phyloP scores from a whole-genome alignment of 2,888 invertebrate species.

The Aporophyla lueneburgensis region DNA sequence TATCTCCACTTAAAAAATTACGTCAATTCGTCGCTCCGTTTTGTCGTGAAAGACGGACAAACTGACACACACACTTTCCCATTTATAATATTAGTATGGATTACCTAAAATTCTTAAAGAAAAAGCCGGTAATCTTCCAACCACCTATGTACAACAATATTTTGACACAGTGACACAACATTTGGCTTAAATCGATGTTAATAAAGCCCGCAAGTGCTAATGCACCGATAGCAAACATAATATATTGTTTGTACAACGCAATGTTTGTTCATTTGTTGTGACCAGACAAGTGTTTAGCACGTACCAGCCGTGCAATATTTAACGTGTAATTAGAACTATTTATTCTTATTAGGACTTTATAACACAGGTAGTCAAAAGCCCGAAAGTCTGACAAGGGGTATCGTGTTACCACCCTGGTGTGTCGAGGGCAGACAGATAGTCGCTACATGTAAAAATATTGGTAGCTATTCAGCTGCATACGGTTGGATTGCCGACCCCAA shows the following conservation, averaged over 20 bases:
- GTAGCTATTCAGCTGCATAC: background rate
- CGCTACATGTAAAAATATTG: background rate
- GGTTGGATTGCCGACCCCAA: background rate
- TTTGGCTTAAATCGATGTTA: slow-evolving; percentile 8
- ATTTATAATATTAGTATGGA: too few species aligned
- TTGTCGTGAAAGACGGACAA: too few species aligned
- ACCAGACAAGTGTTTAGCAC: background rate
- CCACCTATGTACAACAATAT: background rate
- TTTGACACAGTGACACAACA: background rate
- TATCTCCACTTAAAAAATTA: too few species aligned
- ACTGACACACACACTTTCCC: too few species aligned
- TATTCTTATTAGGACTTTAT: background rate
- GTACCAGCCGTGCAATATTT: background rate
- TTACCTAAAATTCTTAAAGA: background rate
- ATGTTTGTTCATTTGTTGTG: background rate
- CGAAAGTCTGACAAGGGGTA: too few species aligned
- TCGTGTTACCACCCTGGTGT: too few species aligned
- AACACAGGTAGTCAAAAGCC: background rate
- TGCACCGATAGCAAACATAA: slow-evolving; percentile 1
- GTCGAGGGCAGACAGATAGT: too few species aligned
- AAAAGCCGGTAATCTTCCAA: background rate
- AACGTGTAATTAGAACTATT: background rate
- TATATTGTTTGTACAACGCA: background rate
- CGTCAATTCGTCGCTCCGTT: too few species aligned
- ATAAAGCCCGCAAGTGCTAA: background rate